Conservation (phyloP, 2,113 vertebrate species). For the Marmota flaviventris region DNA sequence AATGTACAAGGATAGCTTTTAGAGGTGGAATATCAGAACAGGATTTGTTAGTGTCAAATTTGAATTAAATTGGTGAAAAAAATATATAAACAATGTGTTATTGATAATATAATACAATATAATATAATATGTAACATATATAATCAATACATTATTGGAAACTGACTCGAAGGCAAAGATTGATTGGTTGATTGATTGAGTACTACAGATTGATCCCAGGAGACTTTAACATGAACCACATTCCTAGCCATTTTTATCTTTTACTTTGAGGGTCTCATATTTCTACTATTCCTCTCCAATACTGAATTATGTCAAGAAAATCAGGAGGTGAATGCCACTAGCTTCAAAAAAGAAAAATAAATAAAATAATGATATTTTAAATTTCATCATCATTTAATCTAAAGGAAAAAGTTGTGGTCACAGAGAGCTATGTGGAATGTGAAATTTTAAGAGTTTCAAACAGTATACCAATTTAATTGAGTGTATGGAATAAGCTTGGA, state of each 20-base stretch:
- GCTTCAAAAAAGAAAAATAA: neutral
- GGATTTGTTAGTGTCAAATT: neutral
- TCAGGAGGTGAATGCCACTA: neutral
- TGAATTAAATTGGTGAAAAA: neutral
- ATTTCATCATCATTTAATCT: neutral
- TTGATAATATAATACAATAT: too few species aligned
- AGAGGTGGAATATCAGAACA: neutral
- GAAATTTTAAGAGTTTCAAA: neutral
- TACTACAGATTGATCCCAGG: too few species aligned
- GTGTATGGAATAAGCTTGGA: neutral
- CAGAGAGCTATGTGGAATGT: neutral
- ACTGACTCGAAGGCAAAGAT: neutral
- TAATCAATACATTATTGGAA: neutral
- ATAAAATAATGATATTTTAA: neutral
- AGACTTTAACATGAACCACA: too few species aligned
- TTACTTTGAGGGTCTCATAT: neutral
- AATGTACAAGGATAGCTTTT: neutral
- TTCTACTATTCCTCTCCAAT: neutral
- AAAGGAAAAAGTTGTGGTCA: too few species aligned
- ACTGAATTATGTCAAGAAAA: neutral
- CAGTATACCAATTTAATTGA: neutral
- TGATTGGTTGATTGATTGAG: too few species aligned
- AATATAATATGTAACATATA: too few species aligned
- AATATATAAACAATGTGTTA: neutral
- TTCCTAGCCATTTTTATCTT: too few species aligned